Base-by-base conservation (phyloP, 37 sponge, comb jelly and placozoan species). In the Axinella damicornis region DNA sequence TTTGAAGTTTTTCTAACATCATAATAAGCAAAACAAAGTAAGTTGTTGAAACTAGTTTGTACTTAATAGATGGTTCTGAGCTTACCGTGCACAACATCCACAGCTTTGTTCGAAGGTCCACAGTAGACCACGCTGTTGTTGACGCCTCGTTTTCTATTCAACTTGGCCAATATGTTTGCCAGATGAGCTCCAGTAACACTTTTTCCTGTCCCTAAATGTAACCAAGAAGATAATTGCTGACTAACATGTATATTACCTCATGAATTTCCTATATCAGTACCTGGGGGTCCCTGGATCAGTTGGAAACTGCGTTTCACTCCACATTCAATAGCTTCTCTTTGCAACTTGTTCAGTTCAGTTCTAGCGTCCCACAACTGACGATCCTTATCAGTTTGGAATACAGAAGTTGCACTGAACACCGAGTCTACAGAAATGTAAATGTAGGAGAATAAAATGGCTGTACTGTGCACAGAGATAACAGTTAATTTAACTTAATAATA, bases 101-200 rank as follows among this genome's bases (percentile, higher is more conserved):
- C 88, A 60, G 88, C 52, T 38, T 87, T 87, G 76, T 87, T 87
- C 18, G 88, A 79, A 32, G 88, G 88, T n/a, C 74, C 88, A 64
- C 88, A 81, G 69, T 87, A 87, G 24, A 87, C 12, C 2, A 87
- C 88, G 65, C 81, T 80, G n/a, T n/a, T n/a, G n/a, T n/a, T n/a
- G n/a, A n/a, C n/a, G 68, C 64, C 16, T 5, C 57, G n/a, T 16
- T 32, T 24, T 27, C 54, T 41, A 53, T 88, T 88, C 53, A 18
- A 33, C 41, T 61, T 70, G 37, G 76, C 66, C 39, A 88, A 81
- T 4, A 46, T 57, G 58, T 82, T 77, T 1, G 89, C 89, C 21
- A 88, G 59, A 53, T 82, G 78, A 35, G 89, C 89, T 40, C 89
- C 89, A 40, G 83, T 82, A 54, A 56, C 83, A 82, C 83, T 82